Base-by-base conservation (phyloP, 2,888 invertebrate genomes). In the Cremastinae sp. region DNA sequence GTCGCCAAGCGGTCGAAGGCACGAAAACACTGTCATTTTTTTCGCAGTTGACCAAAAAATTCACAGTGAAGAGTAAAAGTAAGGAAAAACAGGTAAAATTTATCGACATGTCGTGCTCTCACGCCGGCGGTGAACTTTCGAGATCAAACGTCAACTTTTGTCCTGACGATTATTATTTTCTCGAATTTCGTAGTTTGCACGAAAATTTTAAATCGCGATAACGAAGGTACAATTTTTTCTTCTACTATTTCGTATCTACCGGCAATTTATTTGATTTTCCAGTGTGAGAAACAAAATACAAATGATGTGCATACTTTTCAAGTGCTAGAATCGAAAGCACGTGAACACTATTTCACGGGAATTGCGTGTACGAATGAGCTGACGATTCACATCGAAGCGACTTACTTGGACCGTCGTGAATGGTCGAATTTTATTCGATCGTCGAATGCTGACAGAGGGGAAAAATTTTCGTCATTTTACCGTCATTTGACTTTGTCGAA, bases 1-100 rank as follows among this genome's bases (percentile, higher is more conserved):
- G 90, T 87, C 94, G 92, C 94, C 94, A 94, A 84, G 94, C 92
- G 8, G 91, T 87, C 0, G 93, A 93, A 10, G 94, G 90, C 20
- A 92, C 88, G 87, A 94, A 94, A 79, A 89, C 85, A 56, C 83
- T 86, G 2, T 84, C 81, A 54, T 89, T 89, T 78, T 85, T 86
- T 43, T 81, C 83, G 2, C 74, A 73, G 16, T 70, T 65, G 12
- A 47, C 79, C 18, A 65, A 68, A 18, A 53, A 47, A 28, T 68
- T 73, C 28, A 73, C 51, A 47, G 68, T 62, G 47, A 73, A 73
- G 9, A 38, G 64, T 41, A 59, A 34, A 12, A 69, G n/a, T 8
- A 66, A 34, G 9, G 69, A 73, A 18, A 69, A 34, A 41, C 41
- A 41, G 45, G 53, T 64, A 38, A 59, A 8, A 14, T 34, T 72